Base-by-base conservation (phyloP, 2,888 invertebrate species). In the Epiblema foenella region DNA sequence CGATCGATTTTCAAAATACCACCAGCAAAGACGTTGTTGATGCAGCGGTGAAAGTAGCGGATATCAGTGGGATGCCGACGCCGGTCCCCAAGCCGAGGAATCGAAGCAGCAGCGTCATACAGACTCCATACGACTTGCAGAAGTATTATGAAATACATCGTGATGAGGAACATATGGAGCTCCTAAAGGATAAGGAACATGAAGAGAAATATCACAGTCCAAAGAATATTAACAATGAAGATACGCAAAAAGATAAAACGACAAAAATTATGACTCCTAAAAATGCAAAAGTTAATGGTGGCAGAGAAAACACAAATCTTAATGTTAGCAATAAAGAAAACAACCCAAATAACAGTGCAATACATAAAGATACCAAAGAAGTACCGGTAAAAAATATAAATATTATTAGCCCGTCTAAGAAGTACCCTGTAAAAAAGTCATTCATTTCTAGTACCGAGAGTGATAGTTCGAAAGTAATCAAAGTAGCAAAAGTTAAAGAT, bases 51-150 rank as follows among this genome's bases (percentile, higher is more conserved):
- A 84, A 78, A 66, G 72, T 78, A 62, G 77, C 83, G 15, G 85
- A 86, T 58, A 79, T 77, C 69, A 76, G 75, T 52, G 83, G 77
- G 57, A 78, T 79, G 46, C 92, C 93, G 3, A 89, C 85, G 4
- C 70, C 70, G 24, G 70, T 70, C n/a, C 91, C 93, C 0, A 93
- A 91, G 73, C 91, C 92, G 1, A 83, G 93, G 65, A 83, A 90
- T 67, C 83, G 93, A 72, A 93, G 93, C 76, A 92, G 93, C 74
- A 94, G 93, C 75, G 86, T 94, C 24, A 94, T 94, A 80, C 93
- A 94, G 76, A 93, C 94, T 66, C 93, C 94, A 2, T 93, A 93
- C 75, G 94, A 93, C 78, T 82, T 94, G 75, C 93, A 94, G 76
- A 91, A 91, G 77, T 94, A 94, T 80, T 91, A 91, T 54, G 91